A percentile compares a stretch with the other conserved stretches of the same genome.
phyloP scores from a whole-genome alignment of 2,797 vertebrate genomes.

The Garrulus glandarius region DNA sequence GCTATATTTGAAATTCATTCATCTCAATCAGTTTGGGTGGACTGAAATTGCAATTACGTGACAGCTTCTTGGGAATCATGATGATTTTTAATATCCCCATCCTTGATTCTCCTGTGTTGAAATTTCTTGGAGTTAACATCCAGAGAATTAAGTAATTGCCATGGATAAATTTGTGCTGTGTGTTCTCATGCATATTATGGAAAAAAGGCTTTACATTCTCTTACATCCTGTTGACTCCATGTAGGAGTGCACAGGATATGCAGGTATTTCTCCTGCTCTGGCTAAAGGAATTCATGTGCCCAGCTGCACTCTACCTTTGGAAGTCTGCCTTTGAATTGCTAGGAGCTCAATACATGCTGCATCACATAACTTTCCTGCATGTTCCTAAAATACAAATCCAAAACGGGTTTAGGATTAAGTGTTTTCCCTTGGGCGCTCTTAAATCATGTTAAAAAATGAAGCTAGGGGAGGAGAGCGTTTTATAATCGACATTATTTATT shows the following conservation, averaged over 20 bases:
- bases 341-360: not conserved
- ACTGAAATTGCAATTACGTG: not conserved
- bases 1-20: not conserved
- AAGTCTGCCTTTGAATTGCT: not conserved
- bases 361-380: not conserved
- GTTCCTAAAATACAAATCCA: conserved; percentile 33
- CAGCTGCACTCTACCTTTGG: not conserved
- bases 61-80: not conserved
- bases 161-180: not conserved
- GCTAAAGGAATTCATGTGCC: not conserved
- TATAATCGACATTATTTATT: not conserved
- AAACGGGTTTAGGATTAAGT: not conserved
- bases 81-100: not conserved
- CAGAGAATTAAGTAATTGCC: not conserved
- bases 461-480: not conserved
- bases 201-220: not conserved
- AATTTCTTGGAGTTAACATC: not conserved
- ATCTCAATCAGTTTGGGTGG: not conserved
- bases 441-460: conserved; percentile 13
- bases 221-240: not conserved
- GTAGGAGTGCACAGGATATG: not conserved
- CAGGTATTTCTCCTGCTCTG: not conserved
- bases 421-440: not conserved
- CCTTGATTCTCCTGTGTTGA: not conserved
- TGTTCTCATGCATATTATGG: not conserved